A percentile compares a stretch with the other conserved stretches of the same genome.
These are phyloP conservation scores for Saxidomus purpurata DNA, from an alignment of 1,140 invertebrate species.

Conservation along the genomic window DNA sequence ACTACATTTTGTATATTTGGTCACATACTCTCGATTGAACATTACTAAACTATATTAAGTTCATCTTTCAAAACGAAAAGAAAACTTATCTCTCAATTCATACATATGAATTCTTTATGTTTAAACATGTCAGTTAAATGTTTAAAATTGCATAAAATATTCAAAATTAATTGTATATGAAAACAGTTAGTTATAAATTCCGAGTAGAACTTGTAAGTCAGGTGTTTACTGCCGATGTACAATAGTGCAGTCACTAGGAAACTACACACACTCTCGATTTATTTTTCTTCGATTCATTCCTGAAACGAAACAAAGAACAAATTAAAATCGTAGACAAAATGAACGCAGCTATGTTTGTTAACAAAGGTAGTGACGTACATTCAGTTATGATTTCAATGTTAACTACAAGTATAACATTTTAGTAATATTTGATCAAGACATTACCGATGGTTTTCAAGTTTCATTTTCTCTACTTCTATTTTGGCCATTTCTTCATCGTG, in stretches of 20 bases:
- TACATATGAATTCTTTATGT: no score
- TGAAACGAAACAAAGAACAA: not conserved
- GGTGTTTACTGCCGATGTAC: no score
- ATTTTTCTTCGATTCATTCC: not conserved
- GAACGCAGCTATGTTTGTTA: not conserved
- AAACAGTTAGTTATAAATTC: no score
- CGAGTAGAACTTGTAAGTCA: no score
- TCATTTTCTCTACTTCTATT: slow-evolving; percentile 21
- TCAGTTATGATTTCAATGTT: not conserved
- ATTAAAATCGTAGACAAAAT: not conserved
- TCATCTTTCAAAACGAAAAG: no score
- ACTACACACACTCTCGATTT: slow-evolving; percentile 5
- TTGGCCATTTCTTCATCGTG: slow-evolving; percentile 3
- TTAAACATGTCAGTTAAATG: no score
- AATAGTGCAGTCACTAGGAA: not conserved
- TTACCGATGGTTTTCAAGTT: not conserved
- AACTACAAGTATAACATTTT: not conserved
- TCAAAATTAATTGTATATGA: no score
- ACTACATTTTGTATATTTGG: no score
- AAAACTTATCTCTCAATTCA: no score
- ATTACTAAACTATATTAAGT: no score
- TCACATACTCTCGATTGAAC: no score
- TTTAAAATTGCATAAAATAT: no score
- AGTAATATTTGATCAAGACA: not conserved
- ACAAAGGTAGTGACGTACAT: not conserved